Evolutionary conservation across 2,888 invertebrate genomes (phyloP), one percentile per base, ranked within the genome.

Genomic region (Lamellibrachia columna): DNA sequence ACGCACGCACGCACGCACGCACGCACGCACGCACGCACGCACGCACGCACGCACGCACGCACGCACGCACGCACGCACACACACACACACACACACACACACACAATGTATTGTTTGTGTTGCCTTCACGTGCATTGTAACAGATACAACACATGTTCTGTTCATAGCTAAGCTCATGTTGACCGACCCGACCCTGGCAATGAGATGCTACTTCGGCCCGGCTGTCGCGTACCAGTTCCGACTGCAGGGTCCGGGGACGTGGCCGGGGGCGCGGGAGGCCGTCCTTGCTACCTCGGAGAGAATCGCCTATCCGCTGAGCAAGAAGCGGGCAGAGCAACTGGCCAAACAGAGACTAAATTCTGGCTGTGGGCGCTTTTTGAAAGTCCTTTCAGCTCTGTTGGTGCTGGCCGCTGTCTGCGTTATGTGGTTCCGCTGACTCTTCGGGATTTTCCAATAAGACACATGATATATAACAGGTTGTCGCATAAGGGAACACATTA

Each of bases 211-310:
- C 90, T 94, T 95, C 93, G 96, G 96, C 0, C 95, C 96, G 1
- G 96, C 96, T 93, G 93, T 95, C 6, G 96, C 96, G 0, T 95
- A 95, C 7, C 96, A 96, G 94, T 96, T 95, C 93, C 94, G 96
- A 1, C 94, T 96, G 8, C n/a, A 93, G 7, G 96, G 96, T 1
- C 95, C 95, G 0, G 94, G 95, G 28, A 93, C 93, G 53, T 95
- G 95, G 95, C 92, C 93, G 40, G 53, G 15, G 40, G 91, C 91
- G 2, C 52, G 91, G 40, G 40, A 91, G n/a, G 4, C 91, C 55
- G n/a, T 91, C 40, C 91, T 91, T 11, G 15, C 53, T 4, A 91
- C 58, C 15, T 55, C n/a, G 91, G 75, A 75, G 75, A 75, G 75
- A 75, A 75, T 75, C 75, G 15, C 15, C 75, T 75, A 75, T 22